A percentile compares a stretch with the other conserved stretches of the same genome.
Conservation (phyloP, 2,113 vertebrate genomes). For the Globicephala melas region DNA sequence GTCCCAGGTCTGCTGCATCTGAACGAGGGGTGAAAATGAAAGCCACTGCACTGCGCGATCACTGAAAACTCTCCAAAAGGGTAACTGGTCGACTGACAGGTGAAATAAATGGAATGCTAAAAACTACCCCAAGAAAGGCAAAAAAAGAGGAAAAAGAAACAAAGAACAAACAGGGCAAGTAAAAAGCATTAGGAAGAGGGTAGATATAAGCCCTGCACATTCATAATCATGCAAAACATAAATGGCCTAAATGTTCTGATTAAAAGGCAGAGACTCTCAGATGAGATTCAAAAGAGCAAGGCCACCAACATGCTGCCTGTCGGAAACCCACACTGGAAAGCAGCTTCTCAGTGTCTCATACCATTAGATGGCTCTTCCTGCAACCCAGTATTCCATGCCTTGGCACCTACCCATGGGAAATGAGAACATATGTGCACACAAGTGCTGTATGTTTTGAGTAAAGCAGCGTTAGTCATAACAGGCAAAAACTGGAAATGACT, state of each 20-base stretch:
- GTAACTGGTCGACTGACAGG: no score
- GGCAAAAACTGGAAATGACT: not conserved
- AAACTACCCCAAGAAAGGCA: not conserved
- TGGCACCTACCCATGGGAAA: accelerated
- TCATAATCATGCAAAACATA: not conserved
- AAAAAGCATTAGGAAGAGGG: no score
- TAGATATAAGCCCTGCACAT: not conserved
- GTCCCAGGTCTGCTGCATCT: accelerated
- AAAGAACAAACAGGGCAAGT: not conserved
- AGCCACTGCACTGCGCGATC: accelerated
- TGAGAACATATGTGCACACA: accelerated
- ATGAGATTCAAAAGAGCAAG: not conserved
- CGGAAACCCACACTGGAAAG: not conserved
- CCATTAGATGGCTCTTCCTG: accelerated
- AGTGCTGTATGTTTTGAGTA: not conserved
- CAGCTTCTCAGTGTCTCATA: not conserved
- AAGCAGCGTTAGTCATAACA: not conserved
- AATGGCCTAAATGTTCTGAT: not conserved
- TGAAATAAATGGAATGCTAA: accelerated
- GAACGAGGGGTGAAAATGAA: accelerated
- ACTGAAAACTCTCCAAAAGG: not conserved
- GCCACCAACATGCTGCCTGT: accelerated
- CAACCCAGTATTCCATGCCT: accelerated
- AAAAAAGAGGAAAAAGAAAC: not conserved
- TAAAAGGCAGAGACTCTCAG: not conserved